Evolutionary conservation across 2,888 invertebrate genomes (phyloP).

Genomic region (Alviniconcha strummeri): DNA sequence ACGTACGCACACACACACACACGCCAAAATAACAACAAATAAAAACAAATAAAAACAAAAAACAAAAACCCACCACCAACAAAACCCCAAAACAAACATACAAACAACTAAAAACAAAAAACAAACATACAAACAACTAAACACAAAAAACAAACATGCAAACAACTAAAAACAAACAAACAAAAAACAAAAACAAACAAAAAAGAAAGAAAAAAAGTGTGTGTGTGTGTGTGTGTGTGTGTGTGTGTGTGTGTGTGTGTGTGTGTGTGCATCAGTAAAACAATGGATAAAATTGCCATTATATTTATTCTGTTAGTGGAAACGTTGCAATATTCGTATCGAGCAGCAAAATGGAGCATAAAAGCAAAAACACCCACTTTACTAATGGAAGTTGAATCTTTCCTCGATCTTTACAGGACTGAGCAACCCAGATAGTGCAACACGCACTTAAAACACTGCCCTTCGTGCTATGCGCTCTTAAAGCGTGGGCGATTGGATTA

Average conservation of each 20-base stretch:
- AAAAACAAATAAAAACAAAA: not conserved
- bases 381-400: not conserved
- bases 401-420: no score
- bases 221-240: slow-evolving; percentile 5
- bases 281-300: no score
- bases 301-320: no score
- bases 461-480: no score
- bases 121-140: not conserved
- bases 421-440: no score
- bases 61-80: not conserved
- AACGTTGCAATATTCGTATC: not conserved
- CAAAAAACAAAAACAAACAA: not conserved
- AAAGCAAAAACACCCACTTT: not conserved
- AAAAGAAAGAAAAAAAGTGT: not conserved
- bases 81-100: not conserved
- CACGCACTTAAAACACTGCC: no score
- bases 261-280: not conserved
- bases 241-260: not conserved
- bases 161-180: not conserved
- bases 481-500: no score
- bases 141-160: not conserved
- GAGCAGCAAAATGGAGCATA: not conserved
- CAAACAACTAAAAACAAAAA: slow-evolving; percentile 7
- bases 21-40: not conserved
- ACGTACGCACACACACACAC: not conserved